phyloP scores from a whole-genome alignment of 2,113 vertebrate species.

The Indicator indicator region DNA sequence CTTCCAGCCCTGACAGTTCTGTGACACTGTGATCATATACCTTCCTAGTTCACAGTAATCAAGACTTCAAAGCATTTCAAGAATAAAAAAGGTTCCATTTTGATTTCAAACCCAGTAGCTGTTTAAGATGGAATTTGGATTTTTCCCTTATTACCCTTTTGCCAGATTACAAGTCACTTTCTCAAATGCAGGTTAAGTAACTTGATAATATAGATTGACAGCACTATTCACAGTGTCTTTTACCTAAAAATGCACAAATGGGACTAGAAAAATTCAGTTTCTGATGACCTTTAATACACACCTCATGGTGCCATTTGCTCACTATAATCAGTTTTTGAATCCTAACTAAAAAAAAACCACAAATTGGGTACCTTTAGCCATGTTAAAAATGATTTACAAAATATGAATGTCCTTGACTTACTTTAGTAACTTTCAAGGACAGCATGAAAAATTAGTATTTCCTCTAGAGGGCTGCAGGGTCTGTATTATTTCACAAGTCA shows the following conservation, averaged over 20 bases:
- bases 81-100: not conserved
- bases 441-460: conserved; percentile 39
- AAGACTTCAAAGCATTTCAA: not conserved
- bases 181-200: not conserved
- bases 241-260: not conserved
- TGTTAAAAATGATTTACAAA: not conserved
- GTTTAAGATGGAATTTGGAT: not conserved
- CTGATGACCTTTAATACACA: not conserved
- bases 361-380: not conserved
- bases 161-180: not conserved
- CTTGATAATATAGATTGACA: not conserved
- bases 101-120: not conserved
- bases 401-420: conserved; percentile 1
- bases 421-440: conserved; percentile 3
- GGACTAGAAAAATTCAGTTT: not conserved
- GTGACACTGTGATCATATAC: too few species aligned
- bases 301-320: not conserved
- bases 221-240: not conserved
- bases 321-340: not conserved
- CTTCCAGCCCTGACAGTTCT: too few species aligned
- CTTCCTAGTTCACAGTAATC: not conserved
- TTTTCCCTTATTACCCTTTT: not conserved
- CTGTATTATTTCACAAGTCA: not conserved
- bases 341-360: not conserved
- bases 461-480: conserved; percentile 59